Evolutionary conservation across 2,797 vertebrate species (phyloP), one percentile per base, ranked within the genome.

Genomic region (Manis javanica): DNA sequence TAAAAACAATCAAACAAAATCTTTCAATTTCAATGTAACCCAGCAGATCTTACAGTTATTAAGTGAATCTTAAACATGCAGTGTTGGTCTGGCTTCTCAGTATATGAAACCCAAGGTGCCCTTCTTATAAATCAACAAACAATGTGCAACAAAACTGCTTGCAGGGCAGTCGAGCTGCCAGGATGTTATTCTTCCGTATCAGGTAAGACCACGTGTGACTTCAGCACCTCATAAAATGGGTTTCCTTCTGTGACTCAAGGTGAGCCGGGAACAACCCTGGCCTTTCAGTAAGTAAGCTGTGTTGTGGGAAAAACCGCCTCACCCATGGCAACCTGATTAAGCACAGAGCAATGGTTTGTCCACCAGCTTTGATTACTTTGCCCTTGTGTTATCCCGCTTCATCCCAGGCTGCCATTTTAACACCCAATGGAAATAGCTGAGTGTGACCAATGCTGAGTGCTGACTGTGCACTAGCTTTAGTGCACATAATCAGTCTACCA

Each of bases 281-380:
- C 71, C 75, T 26, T 37, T 59, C 66, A 21, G 14, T n/a, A 26
- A 71, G 63, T 63, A 71, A 31, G 34, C 51, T 26, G 42, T 31
- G 46, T 46, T 46, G 9, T 0, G 4, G 26, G 72, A 61, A 90
- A 59, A 37, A 37, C 77, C 3, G 1, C 79, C 93, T 90, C 16
- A 0, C n/a, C 42, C n/a, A 24, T 1, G 16, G 21, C 39, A 18
- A 37, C 14, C 13, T 31, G 7, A 6, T 5, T 14, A 10, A n/a
- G 7, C 3, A 14, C 66, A 69, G 26, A 59, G 46, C 5, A 14
- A 26, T 11, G 61, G 34, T 18, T 37, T 21, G 13, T 2, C 49
- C 9, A 3, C 34, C 3, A 10, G 31, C 34, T 31, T 69, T 24
- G 34, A 34, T 34, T 34, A 5, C 6, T 1, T 1, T 29, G 34